Conservation (phyloP, 2,888 invertebrate species). For the Epinotia demarniana region DNA sequence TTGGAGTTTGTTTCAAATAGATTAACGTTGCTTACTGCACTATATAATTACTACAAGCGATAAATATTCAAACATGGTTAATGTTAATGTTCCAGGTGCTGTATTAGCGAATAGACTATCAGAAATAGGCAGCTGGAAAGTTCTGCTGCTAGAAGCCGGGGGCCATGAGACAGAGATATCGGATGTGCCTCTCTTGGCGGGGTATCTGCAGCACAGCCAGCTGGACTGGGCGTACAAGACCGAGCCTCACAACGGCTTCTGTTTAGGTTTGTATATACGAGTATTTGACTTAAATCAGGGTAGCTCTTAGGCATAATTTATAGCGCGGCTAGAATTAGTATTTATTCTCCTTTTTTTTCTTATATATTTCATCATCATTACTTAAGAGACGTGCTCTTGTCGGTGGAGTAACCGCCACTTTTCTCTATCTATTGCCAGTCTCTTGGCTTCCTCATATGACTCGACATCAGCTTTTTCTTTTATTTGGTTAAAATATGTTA, state of each 20-base stretch:
- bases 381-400: too few species aligned
- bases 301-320: neutral
- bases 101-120: constrained; percentile 93
- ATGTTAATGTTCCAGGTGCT: constrained; percentile 86
- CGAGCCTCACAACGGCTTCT: constrained; percentile 92
- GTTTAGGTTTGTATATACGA: constrained; percentile 88
- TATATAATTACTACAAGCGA: neutral
- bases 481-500: too few species aligned
- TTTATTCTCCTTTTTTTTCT: too few species aligned
- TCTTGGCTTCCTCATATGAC: too few species aligned
- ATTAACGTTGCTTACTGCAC: too few species aligned
- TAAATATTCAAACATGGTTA: neutral
- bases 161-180: constrained; percentile 96
- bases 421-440: too few species aligned
- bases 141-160: constrained; percentile 93
- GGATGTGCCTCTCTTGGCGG: constrained; percentile 94
- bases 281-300: too few species aligned
- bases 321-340: neutral
- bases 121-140: constrained; percentile 91
- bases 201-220: constrained; percentile 93
- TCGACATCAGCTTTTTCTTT: too few species aligned
- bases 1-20: too few species aligned
- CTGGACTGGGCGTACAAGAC: constrained; percentile 97
- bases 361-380: too few species aligned
- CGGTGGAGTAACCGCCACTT: too few species aligned